Conservation (phyloP, 2,797 vertebrate species). For the Sebastes steindachneri region DNA sequence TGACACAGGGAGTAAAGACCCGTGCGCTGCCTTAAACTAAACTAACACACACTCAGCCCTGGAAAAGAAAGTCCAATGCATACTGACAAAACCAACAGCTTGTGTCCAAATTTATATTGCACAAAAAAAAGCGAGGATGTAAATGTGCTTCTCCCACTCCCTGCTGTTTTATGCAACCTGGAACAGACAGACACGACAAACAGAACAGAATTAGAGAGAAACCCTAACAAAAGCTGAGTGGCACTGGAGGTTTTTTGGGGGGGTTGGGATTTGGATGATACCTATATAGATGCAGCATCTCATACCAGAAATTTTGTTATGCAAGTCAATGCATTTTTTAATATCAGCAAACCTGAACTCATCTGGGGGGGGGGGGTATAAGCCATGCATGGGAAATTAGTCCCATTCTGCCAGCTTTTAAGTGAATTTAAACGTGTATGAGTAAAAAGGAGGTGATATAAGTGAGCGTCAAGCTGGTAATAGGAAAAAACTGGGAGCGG, state of each 20-base stretch:
- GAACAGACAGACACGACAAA: constrained; percentile 27
- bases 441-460: constrained; percentile 32
- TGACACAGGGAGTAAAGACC: constrained; percentile 58
- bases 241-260: neutral
- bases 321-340: constrained; percentile 16
- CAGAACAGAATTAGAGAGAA: constrained; percentile 11
- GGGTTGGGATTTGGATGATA: neutral
- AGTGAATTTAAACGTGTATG: neutral
- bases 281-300: neutral
- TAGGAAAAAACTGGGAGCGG: neutral
- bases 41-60: neutral
- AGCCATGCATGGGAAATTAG: neutral
- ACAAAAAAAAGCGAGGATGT: constrained; percentile 5
- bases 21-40: constrained; percentile 23
- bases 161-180: neutral
- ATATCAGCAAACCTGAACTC: constrained; percentile 23
- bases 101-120: constrained; percentile 51
- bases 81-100: constrained; percentile 66
- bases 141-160: constrained; percentile 20
- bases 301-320: neutral
- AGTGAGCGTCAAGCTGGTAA: constrained; percentile 23
- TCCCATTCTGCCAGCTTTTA: neutral
- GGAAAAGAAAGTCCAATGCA: constrained; percentile 42
- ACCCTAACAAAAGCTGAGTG: neutral
- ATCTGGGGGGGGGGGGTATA: neutral